Percentiles rank a stretch among this genome's conserved stretches.
Conservation (phyloP, 2,113 vertebrate genomes). For the Paraplagusia blochii region DNA sequence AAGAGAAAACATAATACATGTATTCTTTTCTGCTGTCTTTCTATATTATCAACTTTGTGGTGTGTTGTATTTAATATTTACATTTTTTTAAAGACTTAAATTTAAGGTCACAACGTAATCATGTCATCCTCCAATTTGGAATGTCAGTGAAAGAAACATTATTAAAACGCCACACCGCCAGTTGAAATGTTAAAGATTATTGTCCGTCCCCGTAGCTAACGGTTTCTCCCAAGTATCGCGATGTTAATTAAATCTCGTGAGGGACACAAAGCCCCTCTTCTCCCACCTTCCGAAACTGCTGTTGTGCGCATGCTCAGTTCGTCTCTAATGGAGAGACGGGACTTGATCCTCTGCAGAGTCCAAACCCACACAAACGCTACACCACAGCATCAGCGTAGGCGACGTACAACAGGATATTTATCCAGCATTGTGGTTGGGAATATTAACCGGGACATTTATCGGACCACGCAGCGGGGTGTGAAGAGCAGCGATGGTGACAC, state of each 20-base stretch:
- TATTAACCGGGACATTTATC: background rate
- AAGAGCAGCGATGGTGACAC: background rate
- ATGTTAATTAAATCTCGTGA: constrained; percentile 16
- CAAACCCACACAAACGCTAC: background rate
- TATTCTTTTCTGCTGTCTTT: too few relatives aligned
- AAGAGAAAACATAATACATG: too few relatives aligned
- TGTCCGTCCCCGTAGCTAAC: background rate
- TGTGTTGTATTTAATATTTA: too few relatives aligned
- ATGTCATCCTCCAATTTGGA: too few relatives aligned
- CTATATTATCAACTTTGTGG: too few relatives aligned
- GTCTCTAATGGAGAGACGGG: background rate
- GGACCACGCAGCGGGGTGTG: background rate
- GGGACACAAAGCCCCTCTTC: background rate
- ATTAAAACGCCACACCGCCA: too few relatives aligned
- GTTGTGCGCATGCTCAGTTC: constrained; percentile 50
- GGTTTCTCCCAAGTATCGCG: constrained; percentile 19
- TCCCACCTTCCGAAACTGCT: constrained; percentile 1
- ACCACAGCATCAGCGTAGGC: background rate
- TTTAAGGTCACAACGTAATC: too few relatives aligned
- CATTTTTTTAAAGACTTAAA: too few relatives aligned
- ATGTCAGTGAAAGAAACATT: too few relatives aligned
- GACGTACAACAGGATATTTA: background rate
- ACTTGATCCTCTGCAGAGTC: constrained; percentile 8
- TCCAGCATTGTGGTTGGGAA: background rate
- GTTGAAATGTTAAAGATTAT: too few relatives aligned